phyloP scores from a whole-genome alignment of 2,797 vertebrate genomes.

The Sebastes glaucus region DNA sequence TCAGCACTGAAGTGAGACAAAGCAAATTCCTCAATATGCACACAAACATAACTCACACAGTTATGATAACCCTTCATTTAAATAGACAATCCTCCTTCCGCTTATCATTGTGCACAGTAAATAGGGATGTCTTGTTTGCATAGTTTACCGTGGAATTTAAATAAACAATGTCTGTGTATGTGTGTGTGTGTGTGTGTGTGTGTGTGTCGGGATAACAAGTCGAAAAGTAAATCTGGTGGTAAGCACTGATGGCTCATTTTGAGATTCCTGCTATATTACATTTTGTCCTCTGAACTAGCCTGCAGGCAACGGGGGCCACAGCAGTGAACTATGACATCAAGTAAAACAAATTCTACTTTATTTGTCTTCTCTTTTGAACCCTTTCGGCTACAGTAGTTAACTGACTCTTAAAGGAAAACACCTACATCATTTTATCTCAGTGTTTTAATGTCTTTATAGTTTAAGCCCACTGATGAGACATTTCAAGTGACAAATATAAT shows the following conservation, averaged over 20 bases:
- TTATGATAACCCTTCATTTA: constrained; percentile 14
- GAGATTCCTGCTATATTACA: constrained; percentile 58
- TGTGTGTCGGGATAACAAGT: background rate
- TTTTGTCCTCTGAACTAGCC: constrained; percentile 19
- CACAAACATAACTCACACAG: background rate
- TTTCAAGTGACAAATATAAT: background rate
- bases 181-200: background rate
- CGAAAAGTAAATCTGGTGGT: constrained; percentile 34
- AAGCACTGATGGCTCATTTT: constrained; percentile 32
- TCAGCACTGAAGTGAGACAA: background rate
- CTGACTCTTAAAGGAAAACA: background rate
- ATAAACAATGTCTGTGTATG: background rate
- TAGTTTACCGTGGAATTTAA: constrained; percentile 3
- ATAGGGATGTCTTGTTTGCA: constrained; percentile 28
- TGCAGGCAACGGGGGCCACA: background rate
- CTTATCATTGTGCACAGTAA: constrained; percentile 15
- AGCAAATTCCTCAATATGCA: background rate
- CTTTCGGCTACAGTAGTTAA: background rate
- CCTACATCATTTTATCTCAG: background rate
- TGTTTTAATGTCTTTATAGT: background rate
- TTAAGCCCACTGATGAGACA: background rate
- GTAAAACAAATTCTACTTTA: constrained; percentile 4
- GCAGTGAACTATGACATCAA: constrained; percentile 7
- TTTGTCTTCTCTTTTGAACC: constrained; percentile 1
- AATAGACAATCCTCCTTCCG: constrained; percentile 19